Base-by-base conservation (phyloP, 2,113 vertebrate genomes). In the Triplophysa rosa region DNA sequence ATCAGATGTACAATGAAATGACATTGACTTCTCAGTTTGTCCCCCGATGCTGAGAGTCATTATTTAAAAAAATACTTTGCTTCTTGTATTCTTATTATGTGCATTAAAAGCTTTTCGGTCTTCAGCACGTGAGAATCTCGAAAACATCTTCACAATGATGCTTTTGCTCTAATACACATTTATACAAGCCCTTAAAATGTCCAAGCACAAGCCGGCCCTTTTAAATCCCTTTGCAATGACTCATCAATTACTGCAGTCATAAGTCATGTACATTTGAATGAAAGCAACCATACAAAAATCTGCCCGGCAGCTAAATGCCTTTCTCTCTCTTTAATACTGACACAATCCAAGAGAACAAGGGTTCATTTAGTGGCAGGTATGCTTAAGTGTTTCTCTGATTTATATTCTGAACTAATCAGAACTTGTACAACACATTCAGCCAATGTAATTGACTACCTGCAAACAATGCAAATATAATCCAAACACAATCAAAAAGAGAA, bases 241-340 rank as follows among this genome's bases (percentile, higher is more conserved):
- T 84, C 81, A 78, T 78, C 72, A 84, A 81, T 66, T 65, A 29
- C 54, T 69, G 69, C 63, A 75, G 79, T 68, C 26, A 23, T 62
- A n/a, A 77, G 13, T 79, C 75, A 66, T 75, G 45, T 59, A 62
- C 42, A 79, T 81, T 42, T 78, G 64, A 81, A 78, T 65, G 79
- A 69, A 13, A 52, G 33, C 8, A 42, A 12, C 11, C 12, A 72
- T 33, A 59, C 37, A 10, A 61, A 59, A 61, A 40, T 47, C 29
- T 37, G 19, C 58, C 70, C 42, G 14, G 58, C 29, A 58, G 14
- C 9, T 74, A 58, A 61, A 62, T 67, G 67, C 10, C 2, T 6
- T 54, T 58, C 45, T 1, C 67, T 16, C 2, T 47, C 40, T 24
- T 8, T 47, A 37, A 71, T 56, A 56, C n/a, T 40, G 29, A 21